A percentile compares a stretch with the other conserved stretches of the same genome.
Evolutionary conservation across 2,888 invertebrate genomes (phyloP).

Genomic region (Amitus sp.): DNA sequence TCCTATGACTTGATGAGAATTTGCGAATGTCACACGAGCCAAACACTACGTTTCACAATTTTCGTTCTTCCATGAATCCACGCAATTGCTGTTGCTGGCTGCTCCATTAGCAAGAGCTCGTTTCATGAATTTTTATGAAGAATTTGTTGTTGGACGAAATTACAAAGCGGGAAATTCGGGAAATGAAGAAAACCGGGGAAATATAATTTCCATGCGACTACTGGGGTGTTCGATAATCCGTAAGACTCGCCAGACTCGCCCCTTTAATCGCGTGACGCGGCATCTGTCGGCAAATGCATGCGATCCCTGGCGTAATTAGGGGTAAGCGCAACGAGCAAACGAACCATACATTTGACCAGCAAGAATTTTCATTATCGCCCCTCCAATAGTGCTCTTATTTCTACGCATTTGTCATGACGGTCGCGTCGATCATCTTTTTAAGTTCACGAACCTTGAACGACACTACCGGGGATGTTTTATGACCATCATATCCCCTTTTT

Average conservation of each 20-base stretch:
- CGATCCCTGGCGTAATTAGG: constrained; percentile 43
- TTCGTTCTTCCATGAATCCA: no score
- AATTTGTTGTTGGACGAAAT: neutral
- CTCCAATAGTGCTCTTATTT: neutral
- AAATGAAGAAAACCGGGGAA: neutral
- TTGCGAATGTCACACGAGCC: no score
- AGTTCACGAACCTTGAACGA: no score
- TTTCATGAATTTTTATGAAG: neutral
- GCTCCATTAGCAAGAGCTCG: no score
- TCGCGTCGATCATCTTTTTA: no score
- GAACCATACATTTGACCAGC: constrained; percentile 7
- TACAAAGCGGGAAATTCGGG: neutral
- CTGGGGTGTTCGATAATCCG: constrained; percentile 26
- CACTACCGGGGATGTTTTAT: no score
- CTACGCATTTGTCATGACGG: neutral
- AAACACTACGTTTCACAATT: no score
- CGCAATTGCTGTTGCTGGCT: no score
- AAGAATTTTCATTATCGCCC: constrained; percentile 1
- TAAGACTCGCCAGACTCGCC: constrained; percentile 18
- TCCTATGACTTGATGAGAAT: no score
- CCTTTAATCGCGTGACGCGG: constrained; percentile 29
- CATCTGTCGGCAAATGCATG: constrained; percentile 35
- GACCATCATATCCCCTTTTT: no score
- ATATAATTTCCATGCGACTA: constrained; percentile 11
- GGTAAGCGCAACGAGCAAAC: constrained; percentile 34